Conservation (phyloP, 2,888 invertebrate species). For the Lithophane semibrunnea region DNA sequence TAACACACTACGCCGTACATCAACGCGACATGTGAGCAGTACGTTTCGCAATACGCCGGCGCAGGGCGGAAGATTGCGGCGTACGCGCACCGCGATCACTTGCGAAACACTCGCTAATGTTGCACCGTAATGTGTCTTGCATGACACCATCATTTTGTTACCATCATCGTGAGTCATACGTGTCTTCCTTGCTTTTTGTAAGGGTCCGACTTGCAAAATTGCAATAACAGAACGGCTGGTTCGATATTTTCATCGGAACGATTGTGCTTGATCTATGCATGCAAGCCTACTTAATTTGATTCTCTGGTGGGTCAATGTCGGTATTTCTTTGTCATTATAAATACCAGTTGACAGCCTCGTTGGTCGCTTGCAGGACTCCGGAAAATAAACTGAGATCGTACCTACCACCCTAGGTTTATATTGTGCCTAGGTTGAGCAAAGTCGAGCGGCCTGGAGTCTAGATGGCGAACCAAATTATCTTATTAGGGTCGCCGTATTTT, state of each 20-base stretch:
- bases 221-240: background rate
- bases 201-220: background rate
- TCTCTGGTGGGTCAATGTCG: background rate
- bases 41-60: constrained; percentile 55
- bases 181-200: constrained; percentile 26
- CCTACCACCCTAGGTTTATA: too few relatives aligned
- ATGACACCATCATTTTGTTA: constrained; percentile 49
- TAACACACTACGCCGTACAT: constrained; percentile 44
- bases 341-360: background rate
- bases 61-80: constrained; percentile 65
- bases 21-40: constrained; percentile 56
- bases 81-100: constrained; percentile 60
- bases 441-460: background rate
- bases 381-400: background rate
- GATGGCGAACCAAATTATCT: background rate
- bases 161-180: constrained; percentile 19
- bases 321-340: background rate
- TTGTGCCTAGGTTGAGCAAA: background rate
- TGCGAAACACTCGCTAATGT: constrained; percentile 61
- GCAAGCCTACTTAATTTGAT: background rate
- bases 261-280: background rate
- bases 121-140: constrained; percentile 54
- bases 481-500: too few relatives aligned
- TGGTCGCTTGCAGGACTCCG: background rate
- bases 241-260: background rate